Evolutionary conservation across 2,888 invertebrate genomes (phyloP), one percentile per base, ranked within the genome.

Genomic region (Mellilla xanthometata): DNA sequence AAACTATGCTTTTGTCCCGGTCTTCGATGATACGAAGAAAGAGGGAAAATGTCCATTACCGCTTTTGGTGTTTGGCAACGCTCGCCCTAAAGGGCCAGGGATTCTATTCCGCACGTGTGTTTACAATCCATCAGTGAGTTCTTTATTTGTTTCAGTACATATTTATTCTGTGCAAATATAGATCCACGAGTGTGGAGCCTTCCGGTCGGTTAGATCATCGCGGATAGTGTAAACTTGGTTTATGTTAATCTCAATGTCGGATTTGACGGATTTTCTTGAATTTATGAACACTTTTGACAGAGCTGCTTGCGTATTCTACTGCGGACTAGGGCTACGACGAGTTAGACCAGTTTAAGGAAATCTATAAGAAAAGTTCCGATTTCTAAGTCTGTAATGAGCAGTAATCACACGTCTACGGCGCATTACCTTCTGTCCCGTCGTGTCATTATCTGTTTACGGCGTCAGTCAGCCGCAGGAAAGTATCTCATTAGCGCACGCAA

Each of bases 61-160:
- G 34, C 48, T 60, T 65, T 65, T 61, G 66, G 66, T 47, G 49
- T 39, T 66, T 58, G 58, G 60, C 61, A 35, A 38, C 48, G 35
- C 43, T 49, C 48, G 54, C 49, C 55, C 41, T 50, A 56, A 54
- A 60, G 49, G 55, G 56, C 58, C 60, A 55, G 52, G 55, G 56
- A 39, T 46, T 54, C 33, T 45, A 15, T 26, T 32, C 42, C 23
- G 12, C 30, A 27, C 22, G 22, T 19, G 22, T 27, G 28, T 43
- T 32, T 33, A 41, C 31, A 27, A 22, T 24, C 32, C 15, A 29
- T 10, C 19, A 5, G 23, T 19, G 35, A 24, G 19, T 27, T 31
- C 23, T 28, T 12, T 29, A 8, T 30, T 15, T 42, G 29, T 33
- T 9, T 24, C 11, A 8, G 27, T 45, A 32, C 23, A 27, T 45